Percentiles rank a stretch among this genome's conserved stretches.
phyloP scores from a whole-genome alignment of 2,888 invertebrate genomes.

The Drosophila ezoana region DNA sequence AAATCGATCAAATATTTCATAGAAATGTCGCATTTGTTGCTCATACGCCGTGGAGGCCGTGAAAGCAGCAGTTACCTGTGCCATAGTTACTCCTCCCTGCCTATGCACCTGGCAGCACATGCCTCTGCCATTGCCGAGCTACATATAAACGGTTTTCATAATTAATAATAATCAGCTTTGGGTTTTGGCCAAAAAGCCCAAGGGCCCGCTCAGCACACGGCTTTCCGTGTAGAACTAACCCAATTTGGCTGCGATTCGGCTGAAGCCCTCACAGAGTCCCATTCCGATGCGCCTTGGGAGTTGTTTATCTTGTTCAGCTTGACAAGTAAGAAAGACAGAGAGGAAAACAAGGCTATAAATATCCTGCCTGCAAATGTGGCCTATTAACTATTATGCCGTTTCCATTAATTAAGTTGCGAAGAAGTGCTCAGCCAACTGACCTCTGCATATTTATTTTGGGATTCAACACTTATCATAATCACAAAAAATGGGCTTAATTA shows the following conservation, averaged over 20 bases:
- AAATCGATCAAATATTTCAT: constrained; percentile 29
- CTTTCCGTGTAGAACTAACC: constrained; percentile 7
- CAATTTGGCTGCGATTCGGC: not conserved
- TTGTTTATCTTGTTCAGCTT: not conserved
- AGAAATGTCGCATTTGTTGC: constrained; percentile 28
- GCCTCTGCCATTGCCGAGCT: not conserved
- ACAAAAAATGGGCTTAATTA: too few relatives aligned
- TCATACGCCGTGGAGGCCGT: constrained; percentile 7
- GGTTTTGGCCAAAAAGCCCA: constrained; percentile 16
- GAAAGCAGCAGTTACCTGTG: not conserved
- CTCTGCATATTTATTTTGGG: too few relatives aligned
- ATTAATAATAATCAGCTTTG: constrained; percentile 24
- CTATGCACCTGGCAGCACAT: not conserved
- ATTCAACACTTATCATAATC: too few relatives aligned
- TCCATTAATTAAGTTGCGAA: not conserved
- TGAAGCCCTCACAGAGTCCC: not conserved
- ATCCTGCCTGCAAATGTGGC: not conserved
- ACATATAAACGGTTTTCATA: constrained; percentile 9
- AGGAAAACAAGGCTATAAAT: not conserved
- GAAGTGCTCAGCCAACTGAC: not conserved
- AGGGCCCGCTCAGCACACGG: not conserved
- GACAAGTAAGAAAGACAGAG: too few relatives aligned
- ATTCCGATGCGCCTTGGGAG: not conserved
- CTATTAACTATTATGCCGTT: not conserved
- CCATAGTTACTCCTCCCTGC: not conserved